Conservation (phyloP, 2,113 vertebrate genomes). For the Circaetus gallicus region DNA sequence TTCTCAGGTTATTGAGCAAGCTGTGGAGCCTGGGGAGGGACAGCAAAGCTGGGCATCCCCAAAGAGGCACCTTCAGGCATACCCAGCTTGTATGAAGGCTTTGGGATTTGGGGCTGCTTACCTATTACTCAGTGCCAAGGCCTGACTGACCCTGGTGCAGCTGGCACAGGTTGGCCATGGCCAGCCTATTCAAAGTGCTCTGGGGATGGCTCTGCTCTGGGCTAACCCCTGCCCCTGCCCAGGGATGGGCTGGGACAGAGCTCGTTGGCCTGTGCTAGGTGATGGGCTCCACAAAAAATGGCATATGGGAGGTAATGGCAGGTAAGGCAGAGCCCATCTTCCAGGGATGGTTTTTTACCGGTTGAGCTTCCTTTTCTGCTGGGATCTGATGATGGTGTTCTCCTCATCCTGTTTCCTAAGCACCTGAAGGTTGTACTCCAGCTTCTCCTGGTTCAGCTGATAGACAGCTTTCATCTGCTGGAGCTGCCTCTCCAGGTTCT, state of each 20-base stretch:
- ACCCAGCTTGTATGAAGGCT: not conserved
- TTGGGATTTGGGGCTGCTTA: not conserved
- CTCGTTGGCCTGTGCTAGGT: not conserved
- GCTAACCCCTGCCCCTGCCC: not conserved
- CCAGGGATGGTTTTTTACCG: constrained; percentile 58
- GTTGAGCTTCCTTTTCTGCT: constrained; percentile 75
- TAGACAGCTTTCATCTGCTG: constrained; percentile 71
- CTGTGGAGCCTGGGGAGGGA: constrained; percentile 67
- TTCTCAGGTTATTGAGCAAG: constrained; percentile 63
- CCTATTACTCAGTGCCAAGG: not conserved
- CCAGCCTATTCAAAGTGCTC: not conserved
- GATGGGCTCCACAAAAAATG: not conserved
- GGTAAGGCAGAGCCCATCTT: not conserved
- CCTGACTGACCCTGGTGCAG: not conserved
- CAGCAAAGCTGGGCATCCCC: not conserved
- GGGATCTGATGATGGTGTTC: constrained; percentile 63
- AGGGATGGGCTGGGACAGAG: not conserved
- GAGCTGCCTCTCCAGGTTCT: constrained; percentile 76
- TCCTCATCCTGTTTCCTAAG: constrained; percentile 73
- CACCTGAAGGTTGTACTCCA: constrained; percentile 79
- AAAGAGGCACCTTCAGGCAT: not conserved
- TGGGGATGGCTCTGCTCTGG: not conserved
- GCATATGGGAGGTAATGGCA: not conserved
- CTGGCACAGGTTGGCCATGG: not conserved
- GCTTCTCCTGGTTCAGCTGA: constrained; percentile 80